phyloP scores from a whole-genome alignment of 2,797 vertebrate species.

The Selene dorsalis region DNA sequence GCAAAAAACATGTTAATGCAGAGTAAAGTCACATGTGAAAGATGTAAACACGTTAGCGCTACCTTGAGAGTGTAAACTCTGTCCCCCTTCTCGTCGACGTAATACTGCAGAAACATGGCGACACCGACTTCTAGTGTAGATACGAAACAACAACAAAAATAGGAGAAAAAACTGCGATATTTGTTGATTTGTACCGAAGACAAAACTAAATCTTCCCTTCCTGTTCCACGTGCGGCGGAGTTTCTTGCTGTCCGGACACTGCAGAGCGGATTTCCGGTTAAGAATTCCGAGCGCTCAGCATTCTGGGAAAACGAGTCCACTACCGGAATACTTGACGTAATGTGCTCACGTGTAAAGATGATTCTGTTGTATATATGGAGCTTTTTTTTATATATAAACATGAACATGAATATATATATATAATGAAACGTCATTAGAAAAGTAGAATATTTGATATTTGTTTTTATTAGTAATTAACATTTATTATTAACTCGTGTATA shows the following conservation, averaged over 20 bases:
- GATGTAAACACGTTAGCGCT: conserved; percentile 38
- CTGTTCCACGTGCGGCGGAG: conserved; percentile 57
- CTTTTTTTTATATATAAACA: not conserved
- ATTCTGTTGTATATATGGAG: not conserved
- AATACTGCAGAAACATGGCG: conserved; percentile 91
- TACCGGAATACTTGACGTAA: accelerated
- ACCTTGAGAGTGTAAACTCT: conserved; percentile 93
- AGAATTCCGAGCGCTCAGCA: not conserved
- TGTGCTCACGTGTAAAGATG: not conserved
- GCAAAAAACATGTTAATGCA: not conserved
- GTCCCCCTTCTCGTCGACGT: conserved; percentile 86
- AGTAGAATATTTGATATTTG: too few species aligned
- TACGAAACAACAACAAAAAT: not conserved
- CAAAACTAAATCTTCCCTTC: accelerated
- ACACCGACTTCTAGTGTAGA: not conserved
- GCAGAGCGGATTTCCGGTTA: conserved; percentile 64
- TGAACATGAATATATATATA: not conserved
- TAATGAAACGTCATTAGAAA: not conserved
- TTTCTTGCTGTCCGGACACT: accelerated
- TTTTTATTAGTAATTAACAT: too few species aligned
- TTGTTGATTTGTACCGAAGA: not conserved
- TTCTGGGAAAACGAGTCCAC: conserved; percentile 62
- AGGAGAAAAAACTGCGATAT: not conserved
- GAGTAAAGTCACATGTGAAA: not conserved
- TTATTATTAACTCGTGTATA: not conserved